phyloP scores from a whole-genome alignment of 2,113 vertebrate genomes.

The Gasterosteus aculeatus region DNA sequence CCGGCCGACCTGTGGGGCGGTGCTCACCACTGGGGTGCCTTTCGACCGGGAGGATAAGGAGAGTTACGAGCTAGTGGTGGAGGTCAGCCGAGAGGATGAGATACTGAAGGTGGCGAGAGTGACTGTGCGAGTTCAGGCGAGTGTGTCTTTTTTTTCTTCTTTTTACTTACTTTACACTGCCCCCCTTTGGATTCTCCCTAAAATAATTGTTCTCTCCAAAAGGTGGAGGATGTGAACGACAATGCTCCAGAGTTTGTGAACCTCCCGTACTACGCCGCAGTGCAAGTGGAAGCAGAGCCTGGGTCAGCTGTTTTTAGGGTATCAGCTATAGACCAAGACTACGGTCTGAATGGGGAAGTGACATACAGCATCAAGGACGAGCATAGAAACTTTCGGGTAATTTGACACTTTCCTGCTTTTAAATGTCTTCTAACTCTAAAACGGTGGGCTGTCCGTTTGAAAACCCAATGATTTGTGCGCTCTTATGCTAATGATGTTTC shows the following conservation, averaged over 20 bases:
- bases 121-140: slow-evolving; percentile 86
- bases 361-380: slow-evolving; percentile 88
- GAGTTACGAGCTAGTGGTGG: slow-evolving; percentile 91
- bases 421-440: background rate
- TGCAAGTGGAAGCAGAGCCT: slow-evolving; percentile 92
- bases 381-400: slow-evolving; percentile 89
- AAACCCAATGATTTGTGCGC: background rate
- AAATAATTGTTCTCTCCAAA: background rate
- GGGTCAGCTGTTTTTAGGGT: slow-evolving; percentile 90
- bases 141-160: slow-evolving; percentile 64
- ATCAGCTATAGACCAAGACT: slow-evolving; percentile 89
- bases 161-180: background rate
- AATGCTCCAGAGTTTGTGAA: slow-evolving; percentile 91
- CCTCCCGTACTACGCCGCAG: slow-evolving; percentile 94
- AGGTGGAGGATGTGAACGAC: slow-evolving; percentile 95
- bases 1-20: slow-evolving; percentile 90
- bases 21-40: slow-evolving; percentile 90
- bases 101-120: slow-evolving; percentile 89
- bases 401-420: background rate
- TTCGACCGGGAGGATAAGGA: slow-evolving; percentile 93
- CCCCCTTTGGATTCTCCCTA: background rate
- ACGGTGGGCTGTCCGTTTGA: background rate
- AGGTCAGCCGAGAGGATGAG: slow-evolving; percentile 91
- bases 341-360: slow-evolving; percentile 88
- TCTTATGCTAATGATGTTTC: background rate